These are phyloP conservation scores for Maconellicoccus hirsutus DNA, from an alignment of 1,140 invertebrate genomes.

Conservation along the genomic window DNA sequence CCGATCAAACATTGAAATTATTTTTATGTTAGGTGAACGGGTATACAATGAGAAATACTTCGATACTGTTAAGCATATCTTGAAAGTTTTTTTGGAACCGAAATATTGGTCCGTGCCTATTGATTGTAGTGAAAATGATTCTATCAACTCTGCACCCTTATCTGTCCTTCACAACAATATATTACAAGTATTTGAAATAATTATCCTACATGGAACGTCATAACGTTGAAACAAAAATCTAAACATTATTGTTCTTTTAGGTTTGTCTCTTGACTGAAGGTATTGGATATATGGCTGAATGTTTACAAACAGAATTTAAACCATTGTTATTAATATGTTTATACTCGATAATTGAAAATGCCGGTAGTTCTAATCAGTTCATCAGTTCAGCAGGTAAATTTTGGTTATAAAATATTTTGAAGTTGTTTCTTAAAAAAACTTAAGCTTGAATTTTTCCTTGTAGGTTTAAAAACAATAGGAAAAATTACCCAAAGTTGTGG, in stretches of 20 bases:
- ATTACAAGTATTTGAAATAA: neutral
- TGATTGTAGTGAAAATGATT: neutral
- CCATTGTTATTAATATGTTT: neutral
- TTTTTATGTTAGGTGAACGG: neutral
- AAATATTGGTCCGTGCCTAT: neutral
- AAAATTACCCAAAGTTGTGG: neutral
- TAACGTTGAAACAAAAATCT: too few relatives aligned
- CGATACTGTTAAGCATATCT: neutral
- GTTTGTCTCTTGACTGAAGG: neutral
- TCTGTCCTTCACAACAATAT: neutral
- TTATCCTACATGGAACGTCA: neutral
- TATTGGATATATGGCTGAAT: neutral
- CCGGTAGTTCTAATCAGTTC: neutral
- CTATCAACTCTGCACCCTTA: neutral
- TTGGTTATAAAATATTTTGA: neutral
- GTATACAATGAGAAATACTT: neutral
- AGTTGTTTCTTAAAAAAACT: neutral
- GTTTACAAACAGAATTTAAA: neutral
- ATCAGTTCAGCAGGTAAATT: constrained; percentile 3
- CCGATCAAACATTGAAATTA: too few relatives aligned
- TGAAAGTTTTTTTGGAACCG: neutral
- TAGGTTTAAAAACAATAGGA: neutral
- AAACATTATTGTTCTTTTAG: neutral
- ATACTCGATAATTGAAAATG: neutral
- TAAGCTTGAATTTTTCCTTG: neutral